Base-by-base conservation (phyloP, 2,113 vertebrate genomes). In the Opisthocomus hoazin region DNA sequence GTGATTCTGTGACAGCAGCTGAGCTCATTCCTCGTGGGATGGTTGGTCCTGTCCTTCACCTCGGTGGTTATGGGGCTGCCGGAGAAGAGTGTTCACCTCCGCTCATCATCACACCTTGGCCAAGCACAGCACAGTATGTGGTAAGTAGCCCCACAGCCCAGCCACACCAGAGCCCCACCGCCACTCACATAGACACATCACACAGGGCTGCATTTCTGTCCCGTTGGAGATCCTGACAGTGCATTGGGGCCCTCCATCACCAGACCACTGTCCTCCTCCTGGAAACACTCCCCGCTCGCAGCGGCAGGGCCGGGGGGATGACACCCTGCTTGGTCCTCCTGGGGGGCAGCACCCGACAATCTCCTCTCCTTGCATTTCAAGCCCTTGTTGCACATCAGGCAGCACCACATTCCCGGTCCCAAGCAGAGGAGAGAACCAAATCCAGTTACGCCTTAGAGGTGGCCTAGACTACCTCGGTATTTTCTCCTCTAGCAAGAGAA, bases 201-300 rank as follows among this genome's bases (percentile, higher is more conserved):
- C 36, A 17, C 26, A 48, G 57, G 30, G 64, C 53, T 43, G 19
- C 11, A 13, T 17, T 36, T 60, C 7, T 7, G n/a, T 53, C 51
- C 45, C 1, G 0, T 29, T 34, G 4, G 23, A 24, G n/a, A 50
- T 66, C 24, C 17, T 1, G 1, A 8, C 0, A 0, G 32, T 45
- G 32, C 6, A 6, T 76, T 54, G 9, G 22, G 26, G 20, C 17
- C 69, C 45, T 61, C 71, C 85, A 32, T 45, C 36, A 24, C 80
- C 4, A 0, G 15, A 24, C 20, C 57, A 61, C 12, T 11, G 4
- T 29, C 39, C 21, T 91, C 32, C n/a, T 83, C 45, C 53, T 41
- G 58, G 26, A 19, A 46, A 29, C 32, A 17, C 11, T 58, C 11
- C n/a, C 46, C 8, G 8, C 54, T 84, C n/a, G 5, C 27, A 39